Conservation (phyloP, 2,888 invertebrate species). For the Calliopum simillimum region DNA sequence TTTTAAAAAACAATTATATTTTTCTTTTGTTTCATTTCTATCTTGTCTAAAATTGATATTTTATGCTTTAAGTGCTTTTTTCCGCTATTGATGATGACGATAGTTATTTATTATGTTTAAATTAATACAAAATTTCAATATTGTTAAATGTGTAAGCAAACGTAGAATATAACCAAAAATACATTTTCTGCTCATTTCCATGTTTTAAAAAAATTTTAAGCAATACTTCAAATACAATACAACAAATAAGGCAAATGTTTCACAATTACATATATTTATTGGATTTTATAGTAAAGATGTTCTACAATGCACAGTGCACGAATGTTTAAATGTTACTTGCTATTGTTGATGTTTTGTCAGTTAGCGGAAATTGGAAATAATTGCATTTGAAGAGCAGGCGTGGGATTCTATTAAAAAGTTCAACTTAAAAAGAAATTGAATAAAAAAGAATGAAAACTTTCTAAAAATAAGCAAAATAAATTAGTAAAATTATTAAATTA, state of each 20-base stretch:
- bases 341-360: background rate
- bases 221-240: background rate
- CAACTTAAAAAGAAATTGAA: background rate
- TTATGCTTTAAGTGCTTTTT: conserved; percentile 27
- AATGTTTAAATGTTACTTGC: conserved; percentile 2
- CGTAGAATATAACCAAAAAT: conserved; percentile 18
- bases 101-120: conserved; percentile 25
- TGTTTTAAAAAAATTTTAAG: background rate
- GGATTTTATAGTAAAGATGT: background rate
- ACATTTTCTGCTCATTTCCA: background rate
- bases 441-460: background rate
- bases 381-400: too few relatives aligned
- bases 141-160: conserved; percentile 28
- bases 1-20: conserved; percentile 6
- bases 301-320: conserved; percentile 13
- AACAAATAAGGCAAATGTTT: background rate
- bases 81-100: background rate
- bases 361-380: too few relatives aligned
- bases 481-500: background rate
- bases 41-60: conserved; percentile 22
- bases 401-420: too few relatives aligned
- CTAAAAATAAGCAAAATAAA: background rate
- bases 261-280: background rate
- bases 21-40: conserved; percentile 18
- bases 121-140: conserved; percentile 10